phyloP scores from a whole-genome alignment of 2,113 vertebrate species.

The Alouatta palliata region DNA sequence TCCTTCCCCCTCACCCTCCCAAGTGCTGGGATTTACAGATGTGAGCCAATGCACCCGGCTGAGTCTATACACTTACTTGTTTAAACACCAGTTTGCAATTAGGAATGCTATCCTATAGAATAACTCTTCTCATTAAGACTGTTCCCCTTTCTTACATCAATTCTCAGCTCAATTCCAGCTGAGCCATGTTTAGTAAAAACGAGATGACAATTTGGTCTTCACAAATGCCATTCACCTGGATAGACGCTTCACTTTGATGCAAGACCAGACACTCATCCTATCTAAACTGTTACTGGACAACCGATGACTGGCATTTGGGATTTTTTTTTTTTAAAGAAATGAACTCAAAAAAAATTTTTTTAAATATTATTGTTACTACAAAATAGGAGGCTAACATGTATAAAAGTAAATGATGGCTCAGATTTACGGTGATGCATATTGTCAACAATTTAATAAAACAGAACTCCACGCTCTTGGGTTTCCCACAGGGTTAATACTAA shows the following conservation, averaged over 20 bases:
- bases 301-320: background rate
- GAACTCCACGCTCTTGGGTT: constrained; percentile 74
- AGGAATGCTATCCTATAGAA: background rate
- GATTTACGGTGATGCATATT: constrained; percentile 70
- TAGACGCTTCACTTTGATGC: background rate
- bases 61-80: background rate
- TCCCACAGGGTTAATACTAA: constrained; percentile 74
- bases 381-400: constrained; percentile 72
- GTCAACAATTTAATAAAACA: constrained; percentile 81
- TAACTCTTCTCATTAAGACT: background rate
- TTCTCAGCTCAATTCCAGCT: rapidly evolving
- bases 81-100: background rate
- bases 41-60: no score
- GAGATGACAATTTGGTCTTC: background rate
- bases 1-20: no score
- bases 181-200: background rate
- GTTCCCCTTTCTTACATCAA: background rate
- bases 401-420: constrained; percentile 79
- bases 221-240: background rate
- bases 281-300: constrained; percentile 21
- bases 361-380: constrained; percentile 80
- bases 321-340: background rate
- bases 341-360: constrained; percentile 62
- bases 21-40: no score
- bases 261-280: background rate